Percentiles rank a stretch among this genome's conserved stretches.
Conservation (phyloP, 2,113 vertebrate genomes). For the Okapia johnstoni region DNA sequence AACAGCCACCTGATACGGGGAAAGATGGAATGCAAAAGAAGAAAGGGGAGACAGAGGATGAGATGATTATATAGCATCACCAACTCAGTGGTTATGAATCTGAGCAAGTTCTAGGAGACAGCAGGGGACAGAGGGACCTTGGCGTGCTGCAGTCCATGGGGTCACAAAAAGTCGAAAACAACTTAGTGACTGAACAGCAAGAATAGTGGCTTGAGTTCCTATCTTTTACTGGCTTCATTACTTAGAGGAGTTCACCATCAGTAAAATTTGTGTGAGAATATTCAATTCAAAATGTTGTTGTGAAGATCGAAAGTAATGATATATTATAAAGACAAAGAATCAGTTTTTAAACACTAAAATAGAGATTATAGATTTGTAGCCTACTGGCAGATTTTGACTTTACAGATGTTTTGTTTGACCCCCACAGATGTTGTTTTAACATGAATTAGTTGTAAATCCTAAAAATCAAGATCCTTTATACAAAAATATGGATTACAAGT, state of each 20-base stretch:
- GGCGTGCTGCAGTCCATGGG: neutral
- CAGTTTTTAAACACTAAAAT: neutral
- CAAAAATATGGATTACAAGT: neutral
- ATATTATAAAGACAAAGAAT: neutral
- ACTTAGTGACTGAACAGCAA: neutral
- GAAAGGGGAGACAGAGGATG: neutral
- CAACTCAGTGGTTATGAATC: neutral
- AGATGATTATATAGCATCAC: neutral
- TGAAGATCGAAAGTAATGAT: neutral
- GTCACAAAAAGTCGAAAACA: neutral
- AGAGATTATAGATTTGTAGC: neutral
- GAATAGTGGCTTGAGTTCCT: neutral
- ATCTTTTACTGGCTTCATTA: constrained; percentile 14
- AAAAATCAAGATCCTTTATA: neutral
- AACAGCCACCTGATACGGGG: neutral
- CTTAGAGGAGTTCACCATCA: neutral
- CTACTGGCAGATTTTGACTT: neutral
- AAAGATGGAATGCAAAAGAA: neutral
- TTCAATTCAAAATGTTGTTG: neutral
- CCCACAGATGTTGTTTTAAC: neutral
- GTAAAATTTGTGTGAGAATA: neutral
- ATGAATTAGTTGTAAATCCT: neutral
- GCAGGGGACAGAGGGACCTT: neutral
- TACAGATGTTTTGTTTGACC: neutral
- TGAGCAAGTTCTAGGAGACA: neutral